Conservation (phyloP, 2,797 vertebrate genomes). For the Lacerta viridis region DNA sequence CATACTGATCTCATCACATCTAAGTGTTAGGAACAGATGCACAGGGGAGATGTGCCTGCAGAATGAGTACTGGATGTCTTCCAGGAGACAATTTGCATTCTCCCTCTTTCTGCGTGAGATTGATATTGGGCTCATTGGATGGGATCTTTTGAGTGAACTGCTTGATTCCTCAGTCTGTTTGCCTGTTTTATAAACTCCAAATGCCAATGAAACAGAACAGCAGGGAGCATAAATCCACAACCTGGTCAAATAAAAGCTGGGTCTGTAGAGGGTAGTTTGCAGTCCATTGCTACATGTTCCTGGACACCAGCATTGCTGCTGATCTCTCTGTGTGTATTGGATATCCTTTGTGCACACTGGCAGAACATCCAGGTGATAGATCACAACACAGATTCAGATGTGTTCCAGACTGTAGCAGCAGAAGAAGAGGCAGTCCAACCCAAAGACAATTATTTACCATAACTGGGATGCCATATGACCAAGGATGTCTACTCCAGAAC, state of each 20-base stretch:
- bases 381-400: neutral
- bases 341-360: neutral
- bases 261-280: neutral
- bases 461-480: neutral
- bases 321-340: neutral
- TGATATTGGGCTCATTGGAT: slow-evolving; percentile 1
- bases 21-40: slow-evolving; percentile 21
- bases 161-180: neutral
- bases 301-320: neutral
- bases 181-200: neutral
- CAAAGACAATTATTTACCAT: neutral
- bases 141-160: slow-evolving; percentile 13
- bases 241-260: slow-evolving; percentile 4
- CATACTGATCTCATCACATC: slow-evolving; percentile 8
- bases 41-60: neutral
- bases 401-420: neutral
- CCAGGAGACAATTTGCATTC: slow-evolving; percentile 23
- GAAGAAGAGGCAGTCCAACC: neutral
- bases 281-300: neutral
- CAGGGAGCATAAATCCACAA: neutral
- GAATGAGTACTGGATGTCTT: slow-evolving; percentile 14
- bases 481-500: neutral
- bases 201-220: neutral
- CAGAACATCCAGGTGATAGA: neutral
- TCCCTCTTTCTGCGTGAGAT: neutral